Base-by-base conservation (phyloP, 1,140 invertebrate species). In the Lepidostoma basale region DNA sequence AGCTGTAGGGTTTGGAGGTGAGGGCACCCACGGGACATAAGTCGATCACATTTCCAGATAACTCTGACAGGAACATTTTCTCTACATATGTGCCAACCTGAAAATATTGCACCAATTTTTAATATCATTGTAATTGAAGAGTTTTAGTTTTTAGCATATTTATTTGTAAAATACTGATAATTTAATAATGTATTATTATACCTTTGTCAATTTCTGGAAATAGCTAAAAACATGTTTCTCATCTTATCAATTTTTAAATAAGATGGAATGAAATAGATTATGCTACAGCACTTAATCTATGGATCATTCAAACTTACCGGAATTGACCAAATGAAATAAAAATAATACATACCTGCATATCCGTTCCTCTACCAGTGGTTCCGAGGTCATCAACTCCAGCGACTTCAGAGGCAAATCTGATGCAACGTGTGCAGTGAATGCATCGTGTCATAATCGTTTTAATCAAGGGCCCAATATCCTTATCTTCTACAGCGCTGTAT, bases 391-490 rank as follows among this genome's bases (percentile, higher is more conserved):
- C 96, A 45, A 99, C 91, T 39, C 98, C 98, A 71, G 97, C 97
- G 26, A 99, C 89, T 87, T 99, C 97, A 40, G 94, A 98, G 2
- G 93, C 95, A 82, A 97, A 97, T 67, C 98, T 88, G 74, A 99
- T 96, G 79, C 98, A 99, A 16, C 98, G 86, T 0, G 98, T 99
- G 79, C 98, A 99, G 78, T 99, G 98, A 78, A 99, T 99, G 80
- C 98, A 99, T 58, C 98, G 88, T 0, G 97, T 99, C 98, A 99
- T 99, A n/a, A 98, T 92, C 0, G 98, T 99, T 81, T 99, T 99
- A 1, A 99, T 91, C 28, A 99, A 81, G 12, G 98, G 98, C 2
- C 98, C 98, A 74, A 99, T 91, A 84, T 99, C 94, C 82, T 99
- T 99, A 79, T 99, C 98, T 83, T 99, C 98, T 1, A 99, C 97